Base-by-base conservation (phyloP, 2,888 invertebrate genomes). In the Cyaniris semiargus region DNA sequence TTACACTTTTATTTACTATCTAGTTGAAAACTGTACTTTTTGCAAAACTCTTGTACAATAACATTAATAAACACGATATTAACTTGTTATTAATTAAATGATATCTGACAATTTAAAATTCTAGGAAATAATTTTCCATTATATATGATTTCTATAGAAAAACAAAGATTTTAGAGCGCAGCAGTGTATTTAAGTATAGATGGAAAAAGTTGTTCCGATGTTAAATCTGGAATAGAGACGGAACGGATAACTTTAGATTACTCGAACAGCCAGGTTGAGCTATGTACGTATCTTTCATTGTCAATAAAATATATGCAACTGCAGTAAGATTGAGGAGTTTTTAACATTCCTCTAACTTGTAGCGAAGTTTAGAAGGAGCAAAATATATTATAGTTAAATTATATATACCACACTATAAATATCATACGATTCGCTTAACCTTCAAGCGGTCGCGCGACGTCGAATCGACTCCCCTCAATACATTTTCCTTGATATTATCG, bases 181-280 rank as follows among this genome's bases (percentile, higher is more conserved):
- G 48, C 23, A 21, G 60, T 10, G 8, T 23, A 23, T 60, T 23
- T 13, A 23, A 23, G 60, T 60, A 60, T 23, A 60, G 4, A 60
- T 60, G 4, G 60, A 60, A 23, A 53, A 23, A 60, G 60, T 60
- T 60, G 60, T 60, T 23, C 23, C 23, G 10, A 60, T 23, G 60
- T 60, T 60, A 60, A 60, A 60, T 60, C 60, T 60, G 21, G 60
- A 60, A 60, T 60, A 60, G 60, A 13, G 60, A 60, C 21, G 60
- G 60, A 60, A 60, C 60, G 60, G 23, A 60, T 60, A 60, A 60
- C 23, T 60, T 60, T 23, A 60, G 23, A 60, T 60, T 60, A 60
- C 8, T 60, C 23, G 10, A 60, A 60, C 60, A 13, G 4, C 60
- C 23, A 21, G 60, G 60, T 60, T 23, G 18, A 56, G 23, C 23